A percentile compares a stretch with the other conserved stretches of the same genome.
Evolutionary conservation across 2,113 vertebrate species (phyloP).

Genomic region (Helogale parvula): DNA sequence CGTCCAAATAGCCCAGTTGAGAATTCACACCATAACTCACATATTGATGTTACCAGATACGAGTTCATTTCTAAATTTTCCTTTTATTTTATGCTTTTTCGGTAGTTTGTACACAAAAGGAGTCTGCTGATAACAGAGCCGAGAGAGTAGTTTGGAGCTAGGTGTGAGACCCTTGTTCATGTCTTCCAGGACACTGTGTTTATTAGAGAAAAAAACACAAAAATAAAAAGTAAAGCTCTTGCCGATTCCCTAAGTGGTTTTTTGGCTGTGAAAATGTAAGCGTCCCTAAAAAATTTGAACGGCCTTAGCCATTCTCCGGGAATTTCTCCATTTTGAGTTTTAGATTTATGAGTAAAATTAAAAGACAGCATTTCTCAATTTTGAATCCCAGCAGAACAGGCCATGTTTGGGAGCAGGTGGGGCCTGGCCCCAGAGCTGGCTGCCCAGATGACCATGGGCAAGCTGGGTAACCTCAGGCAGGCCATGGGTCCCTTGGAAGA

Average conservation of each 20-base stretch:
- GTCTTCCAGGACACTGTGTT: background rate
- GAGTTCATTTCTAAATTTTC: background rate
- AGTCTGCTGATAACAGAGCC: background rate
- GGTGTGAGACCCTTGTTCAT: background rate
- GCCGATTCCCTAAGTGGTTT: background rate
- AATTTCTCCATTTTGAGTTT: slow-evolving; percentile 33
- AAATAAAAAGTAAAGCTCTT: slow-evolving; percentile 13
- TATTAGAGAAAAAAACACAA: background rate
- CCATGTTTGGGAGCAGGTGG: background rate
- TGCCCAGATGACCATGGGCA: background rate
- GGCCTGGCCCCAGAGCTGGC: background rate
- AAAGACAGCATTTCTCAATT: background rate
- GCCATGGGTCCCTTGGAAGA: background rate
- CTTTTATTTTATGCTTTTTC: background rate
- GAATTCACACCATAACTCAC: background rate
- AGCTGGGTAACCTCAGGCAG: background rate
- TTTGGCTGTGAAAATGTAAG: slow-evolving; percentile 47
- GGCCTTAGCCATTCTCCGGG: background rate
- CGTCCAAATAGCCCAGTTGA: slow-evolving; percentile 4
- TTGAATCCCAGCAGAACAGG: background rate
- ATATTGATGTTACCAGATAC: background rate
- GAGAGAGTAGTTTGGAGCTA: background rate
- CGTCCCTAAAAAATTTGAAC: slow-evolving; percentile 1
- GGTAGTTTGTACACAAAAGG: background rate
- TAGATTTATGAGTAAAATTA: background rate